Conservation (phyloP, 1,140 invertebrate species). For the Charaxes varanes region DNA sequence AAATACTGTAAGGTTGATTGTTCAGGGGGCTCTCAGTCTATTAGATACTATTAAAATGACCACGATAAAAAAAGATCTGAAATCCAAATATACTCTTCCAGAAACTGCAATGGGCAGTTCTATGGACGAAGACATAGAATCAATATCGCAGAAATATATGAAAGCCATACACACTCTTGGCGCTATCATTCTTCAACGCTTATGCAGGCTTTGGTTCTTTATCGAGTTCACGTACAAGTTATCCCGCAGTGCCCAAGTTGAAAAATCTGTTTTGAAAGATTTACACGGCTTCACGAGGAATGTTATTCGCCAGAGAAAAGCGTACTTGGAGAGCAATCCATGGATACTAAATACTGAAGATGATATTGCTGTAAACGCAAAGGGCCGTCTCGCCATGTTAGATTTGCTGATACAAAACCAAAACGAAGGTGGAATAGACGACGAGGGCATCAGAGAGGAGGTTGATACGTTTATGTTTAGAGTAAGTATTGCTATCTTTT, state of each 20-base stretch:
- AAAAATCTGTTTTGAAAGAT: conserved; percentile 2
- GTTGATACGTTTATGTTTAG: conserved; percentile 13
- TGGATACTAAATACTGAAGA: conserved; percentile 2
- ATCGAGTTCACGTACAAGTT: conserved; percentile 1
- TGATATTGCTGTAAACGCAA: conserved; percentile 1
- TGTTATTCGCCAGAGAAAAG: conserved; percentile 4
- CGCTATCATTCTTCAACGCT: not conserved
- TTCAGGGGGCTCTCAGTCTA: too few relatives aligned
- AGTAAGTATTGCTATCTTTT: not conserved
- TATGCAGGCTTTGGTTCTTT: not conserved
- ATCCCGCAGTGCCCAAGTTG: not conserved
- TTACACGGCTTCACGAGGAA: conserved; percentile 4
- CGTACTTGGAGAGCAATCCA: conserved; percentile 2
- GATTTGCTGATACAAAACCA: conserved; percentile 10
- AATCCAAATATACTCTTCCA: not conserved
- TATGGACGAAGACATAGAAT: conserved; percentile 10
- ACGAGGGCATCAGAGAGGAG: not conserved
- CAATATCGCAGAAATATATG: conserved; percentile 8
- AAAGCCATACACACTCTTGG: conserved; percentile 6
- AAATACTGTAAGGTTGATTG: too few relatives aligned
- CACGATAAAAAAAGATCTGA: too few relatives aligned
- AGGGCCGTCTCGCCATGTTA: conserved; percentile 10
- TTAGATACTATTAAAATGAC: too few relatives aligned
- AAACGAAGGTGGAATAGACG: conserved; percentile 7
- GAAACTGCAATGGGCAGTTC: conserved; percentile 13